These are phyloP conservation scores for Ephydatia muelleri DNA, from an alignment of 37 sponge, comb jelly and placozoan species.

Conservation along the genomic window DNA sequence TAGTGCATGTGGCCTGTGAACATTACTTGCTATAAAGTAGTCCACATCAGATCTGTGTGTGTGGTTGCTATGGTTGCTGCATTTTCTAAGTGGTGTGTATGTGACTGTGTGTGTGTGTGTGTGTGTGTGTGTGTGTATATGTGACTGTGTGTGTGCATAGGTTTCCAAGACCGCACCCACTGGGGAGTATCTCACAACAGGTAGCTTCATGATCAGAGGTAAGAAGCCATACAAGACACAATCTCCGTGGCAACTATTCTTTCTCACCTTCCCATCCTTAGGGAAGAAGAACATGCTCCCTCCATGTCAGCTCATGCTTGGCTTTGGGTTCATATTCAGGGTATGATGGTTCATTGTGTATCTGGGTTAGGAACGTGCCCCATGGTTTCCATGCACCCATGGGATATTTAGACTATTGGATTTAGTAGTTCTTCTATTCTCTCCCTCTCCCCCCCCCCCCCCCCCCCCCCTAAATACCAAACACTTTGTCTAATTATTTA, in stretches of 20 bases:
- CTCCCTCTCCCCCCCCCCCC: neutral
- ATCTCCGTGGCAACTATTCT: neutral
- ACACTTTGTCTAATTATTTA: neutral
- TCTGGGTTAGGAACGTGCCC: too few relatives aligned
- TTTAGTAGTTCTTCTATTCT: neutral
- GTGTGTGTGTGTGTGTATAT: neutral
- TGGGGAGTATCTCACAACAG: conserved; percentile 97
- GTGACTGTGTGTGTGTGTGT: neutral
- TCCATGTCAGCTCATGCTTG: conserved; percentile 83
- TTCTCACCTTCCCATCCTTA: conserved; percentile 13
- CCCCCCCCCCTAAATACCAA: neutral
- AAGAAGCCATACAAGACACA: neutral
- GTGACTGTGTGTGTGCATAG: conserved; percentile 18
- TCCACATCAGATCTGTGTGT: too few relatives aligned
- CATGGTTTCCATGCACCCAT: neutral
- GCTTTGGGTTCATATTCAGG: conserved; percentile 93
- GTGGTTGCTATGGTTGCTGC: too few relatives aligned
- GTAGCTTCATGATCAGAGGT: conserved; percentile 99
- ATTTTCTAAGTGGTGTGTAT: neutral
- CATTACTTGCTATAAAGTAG: too few relatives aligned
- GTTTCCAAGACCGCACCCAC: conserved; percentile 98
- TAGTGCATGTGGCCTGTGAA: neutral
- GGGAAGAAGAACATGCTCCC: conserved; percentile 97
- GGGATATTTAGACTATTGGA: neutral
- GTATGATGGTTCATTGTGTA: conserved; percentile 31